These are phyloP conservation scores for Zaprionus gabonicus DNA, from an alignment of 1,140 invertebrate genomes.

Conservation along the genomic window DNA sequence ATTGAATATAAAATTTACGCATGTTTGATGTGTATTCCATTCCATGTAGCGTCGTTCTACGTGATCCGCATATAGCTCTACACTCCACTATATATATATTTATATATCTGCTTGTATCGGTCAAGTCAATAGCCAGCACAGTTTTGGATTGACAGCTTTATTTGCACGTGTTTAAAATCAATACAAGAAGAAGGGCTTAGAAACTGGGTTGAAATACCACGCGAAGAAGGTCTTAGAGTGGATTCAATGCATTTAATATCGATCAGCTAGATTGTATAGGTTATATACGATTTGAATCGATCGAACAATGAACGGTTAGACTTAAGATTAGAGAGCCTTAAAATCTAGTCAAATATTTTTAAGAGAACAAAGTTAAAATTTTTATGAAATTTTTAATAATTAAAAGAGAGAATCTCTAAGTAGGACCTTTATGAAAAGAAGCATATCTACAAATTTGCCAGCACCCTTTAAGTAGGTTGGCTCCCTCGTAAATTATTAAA, in stretches of 20 bases:
- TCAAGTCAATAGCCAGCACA: conserved; percentile 21
- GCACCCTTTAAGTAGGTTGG: too few relatives aligned
- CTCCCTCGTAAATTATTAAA: background rate
- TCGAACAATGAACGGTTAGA: too few relatives aligned
- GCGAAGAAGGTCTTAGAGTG: conserved; percentile 2
- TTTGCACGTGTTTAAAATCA: conserved; percentile 20
- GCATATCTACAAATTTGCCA: too few relatives aligned
- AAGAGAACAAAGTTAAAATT: too few relatives aligned
- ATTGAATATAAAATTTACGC: conserved; percentile 81
- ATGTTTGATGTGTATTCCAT: conserved; percentile 63
- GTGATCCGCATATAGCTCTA: conserved; percentile 51
- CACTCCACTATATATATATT: background rate
- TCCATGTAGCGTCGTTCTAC: conserved; percentile 41
- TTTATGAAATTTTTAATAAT: too few relatives aligned
- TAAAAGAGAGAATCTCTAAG: too few relatives aligned
- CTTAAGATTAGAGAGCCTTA: too few relatives aligned
- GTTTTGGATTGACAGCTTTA: background rate
- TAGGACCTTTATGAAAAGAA: too few relatives aligned
- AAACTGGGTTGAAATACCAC: conserved; percentile 11
- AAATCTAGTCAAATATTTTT: too few relatives aligned
- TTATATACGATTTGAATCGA: background rate
- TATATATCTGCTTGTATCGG: conserved; percentile 9
- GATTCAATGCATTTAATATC: background rate
- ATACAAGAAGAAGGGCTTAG: conserved; percentile 9
- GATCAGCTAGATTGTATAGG: background rate